Base-by-base conservation (phyloP, 1,140 invertebrate species). In the Steinernema feltiae region DNA sequence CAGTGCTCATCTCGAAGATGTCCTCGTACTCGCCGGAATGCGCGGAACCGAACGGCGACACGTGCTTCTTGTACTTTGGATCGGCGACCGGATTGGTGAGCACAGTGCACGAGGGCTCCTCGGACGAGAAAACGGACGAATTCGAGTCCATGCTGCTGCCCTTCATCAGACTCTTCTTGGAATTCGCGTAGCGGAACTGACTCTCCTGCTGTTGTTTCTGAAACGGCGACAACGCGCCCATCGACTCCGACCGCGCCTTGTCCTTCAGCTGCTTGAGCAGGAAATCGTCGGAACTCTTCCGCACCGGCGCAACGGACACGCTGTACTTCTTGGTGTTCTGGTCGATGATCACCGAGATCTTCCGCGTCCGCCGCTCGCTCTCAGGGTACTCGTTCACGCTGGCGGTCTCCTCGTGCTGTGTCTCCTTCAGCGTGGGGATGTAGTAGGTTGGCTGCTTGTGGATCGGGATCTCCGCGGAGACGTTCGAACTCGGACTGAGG, bases 331-430 rank as follows among this genome's bases (percentile, higher is more conserved):
- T 72, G 15, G 77, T 82, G 1, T 69, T 27, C 35, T 70, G 71
- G 46, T 84, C 81, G 63, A 84, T 84, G 1, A 79, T 78, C 15
- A 84, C 83, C 30, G 82, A 85, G 21, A 84, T 78, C 70, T 86
- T 83, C 53, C 84, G 72, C 21, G 78, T 78, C 27, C 72, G 63
- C 15, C 77, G 30, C 18, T 71, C 80, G 27, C 70, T 76, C 53
- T 83, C 81, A 1, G 84, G 53, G 48, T 69, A 79, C 41, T 80
- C 79, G 21, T 80, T 84, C 24, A 32, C 83, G 27, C 63, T 81
- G 3, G 29, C 18, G 3, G 46, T 29, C 78, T 87, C 78, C 48
- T 83, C 83, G 32, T 82, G 71, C 29, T 74, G 70, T 32, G 82
- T 85, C 72, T 83, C 82, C 32, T 74, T 81, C 21, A 70, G 69